Evolutionary conservation across 2,888 invertebrate genomes (phyloP), one percentile per base, ranked within the genome.

Genomic region (Horisme vitalbata): DNA sequence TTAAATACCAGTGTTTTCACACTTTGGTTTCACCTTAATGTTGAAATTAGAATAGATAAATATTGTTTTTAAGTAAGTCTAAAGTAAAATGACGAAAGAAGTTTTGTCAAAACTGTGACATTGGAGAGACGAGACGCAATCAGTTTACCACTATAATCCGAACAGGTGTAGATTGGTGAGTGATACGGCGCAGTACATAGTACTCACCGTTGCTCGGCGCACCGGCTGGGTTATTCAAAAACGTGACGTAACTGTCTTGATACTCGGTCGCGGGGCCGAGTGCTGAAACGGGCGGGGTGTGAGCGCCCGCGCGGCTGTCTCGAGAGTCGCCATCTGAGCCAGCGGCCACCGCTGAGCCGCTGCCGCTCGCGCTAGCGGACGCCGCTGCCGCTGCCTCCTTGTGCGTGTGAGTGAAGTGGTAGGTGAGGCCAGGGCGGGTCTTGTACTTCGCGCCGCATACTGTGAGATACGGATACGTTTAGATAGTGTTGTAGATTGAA

Each of bases 371-470:
- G 7, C 26, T 6, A 10, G 65, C 54, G 41, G 52, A 32, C 12
- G 39, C 46, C 49, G 32, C 44, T 71, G 84, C 61, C 9, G 75
- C 57, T 55, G 91, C 88, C 71, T 92, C 92, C 83, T 92, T 92
- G 92, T 97, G 96, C 75, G 96, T 95, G 91, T 97, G 97, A 75
- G 95, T 94, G 92, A 95, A 96, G 93, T 98, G 98, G 92, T 98
- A 98, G 69, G 96, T 97, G 78, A 98, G 93, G 63, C 98, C 98
- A 63, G 98, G 97, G 65, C 97, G 93, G 60, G 97, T 97, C 93
- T 98, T 98, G 94, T 98, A 98, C 77, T 97, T 94, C 73, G 97
- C 97, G 82, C 96, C 96, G 93, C 98, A 98, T 81, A 96, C 96
- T 96, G 93, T 84, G 31, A 46, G 28, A 56, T 39, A 37, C 14